phyloP scores from a whole-genome alignment of 2,888 invertebrate species.

The Chloroclysta siterata region DNA sequence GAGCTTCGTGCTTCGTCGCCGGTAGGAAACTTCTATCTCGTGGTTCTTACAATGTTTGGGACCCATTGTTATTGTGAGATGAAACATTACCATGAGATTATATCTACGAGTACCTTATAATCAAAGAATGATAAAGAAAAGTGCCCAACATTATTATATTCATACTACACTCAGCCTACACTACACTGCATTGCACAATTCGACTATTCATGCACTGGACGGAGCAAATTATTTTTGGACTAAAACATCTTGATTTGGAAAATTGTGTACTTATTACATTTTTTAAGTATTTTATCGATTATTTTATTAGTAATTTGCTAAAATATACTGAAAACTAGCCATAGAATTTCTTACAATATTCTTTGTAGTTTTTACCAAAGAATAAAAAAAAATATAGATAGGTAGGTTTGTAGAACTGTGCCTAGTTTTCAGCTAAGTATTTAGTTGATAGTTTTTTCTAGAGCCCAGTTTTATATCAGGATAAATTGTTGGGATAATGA shows the following conservation, averaged over 20 bases:
- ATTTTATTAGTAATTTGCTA: slow-evolving; percentile 29
- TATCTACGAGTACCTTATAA: slow-evolving; percentile 17
- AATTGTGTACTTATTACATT: background rate
- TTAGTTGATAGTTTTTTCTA: slow-evolving; percentile 54
- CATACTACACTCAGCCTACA: slow-evolving; percentile 47
- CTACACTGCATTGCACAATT: slow-evolving; percentile 73
- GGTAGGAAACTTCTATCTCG: slow-evolving; percentile 74
- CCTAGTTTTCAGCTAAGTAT: slow-evolving; percentile 56
- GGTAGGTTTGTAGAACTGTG: slow-evolving; percentile 40
- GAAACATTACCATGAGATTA: slow-evolving; percentile 43
- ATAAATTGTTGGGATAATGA: slow-evolving; percentile 60
- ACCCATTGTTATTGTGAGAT: slow-evolving; percentile 65
- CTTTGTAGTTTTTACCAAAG: slow-evolving; percentile 32
- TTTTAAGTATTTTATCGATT: slow-evolving; percentile 18
- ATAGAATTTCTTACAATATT: slow-evolving; percentile 24
- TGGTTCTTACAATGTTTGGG: slow-evolving; percentile 72
- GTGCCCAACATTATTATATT: slow-evolving; percentile 42
- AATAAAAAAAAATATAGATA: slow-evolving; percentile 32
- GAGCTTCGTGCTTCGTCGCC: slow-evolving; percentile 71
- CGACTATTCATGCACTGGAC: slow-evolving; percentile 39
- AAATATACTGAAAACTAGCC: slow-evolving; percentile 37
- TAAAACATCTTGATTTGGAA: slow-evolving; percentile 22
- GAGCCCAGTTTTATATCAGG: slow-evolving; percentile 60
- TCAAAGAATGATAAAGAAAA: slow-evolving; percentile 61
- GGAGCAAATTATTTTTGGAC: slow-evolving; percentile 18